Percentiles rank a stretch among this genome's conserved stretches.
These are phyloP conservation scores for Rhombomys opimus DNA, from an alignment of 2,113 vertebrate species.

Conservation along the genomic window DNA sequence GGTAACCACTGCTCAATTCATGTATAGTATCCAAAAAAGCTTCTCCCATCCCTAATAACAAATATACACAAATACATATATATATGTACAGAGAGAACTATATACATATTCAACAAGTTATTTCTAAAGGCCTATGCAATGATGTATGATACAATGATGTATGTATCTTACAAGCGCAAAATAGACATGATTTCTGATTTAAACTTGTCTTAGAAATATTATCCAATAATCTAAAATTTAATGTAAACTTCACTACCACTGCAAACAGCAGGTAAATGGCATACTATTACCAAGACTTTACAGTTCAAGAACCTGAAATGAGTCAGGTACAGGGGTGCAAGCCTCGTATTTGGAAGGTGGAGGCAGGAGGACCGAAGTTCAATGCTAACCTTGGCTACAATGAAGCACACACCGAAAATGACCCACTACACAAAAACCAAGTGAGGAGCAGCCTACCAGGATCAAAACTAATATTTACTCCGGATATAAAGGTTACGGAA, in stretches of 20 bases:
- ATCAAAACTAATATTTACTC: background rate
- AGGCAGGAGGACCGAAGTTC: background rate
- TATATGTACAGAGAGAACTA: background rate
- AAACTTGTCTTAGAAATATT: slow-evolving; percentile 52
- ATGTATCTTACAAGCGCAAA: background rate
- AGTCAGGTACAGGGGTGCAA: background rate
- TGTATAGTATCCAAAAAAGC: background rate
- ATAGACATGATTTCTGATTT: background rate
- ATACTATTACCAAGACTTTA: background rate
- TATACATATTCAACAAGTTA: background rate
- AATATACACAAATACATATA: background rate
- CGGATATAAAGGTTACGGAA: slow-evolving; percentile 23
- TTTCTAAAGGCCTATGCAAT: background rate
- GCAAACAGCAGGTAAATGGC: background rate
- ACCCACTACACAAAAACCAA: slow-evolving; percentile 14
- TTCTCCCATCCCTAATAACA: background rate
- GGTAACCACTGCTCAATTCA: slow-evolving; percentile 20
- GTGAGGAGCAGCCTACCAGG: background rate
- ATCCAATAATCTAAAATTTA: slow-evolving; percentile 43
- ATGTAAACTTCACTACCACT: background rate
- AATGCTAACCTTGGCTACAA: background rate
- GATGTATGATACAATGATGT: background rate
- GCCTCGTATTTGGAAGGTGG: background rate
- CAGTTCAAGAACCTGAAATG: background rate
- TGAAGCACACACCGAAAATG: background rate